Evolutionary conservation across 2,797 vertebrate genomes (phyloP), one percentile per base, ranked within the genome.

Genomic region (Silurus lanzhouensis): DNA sequence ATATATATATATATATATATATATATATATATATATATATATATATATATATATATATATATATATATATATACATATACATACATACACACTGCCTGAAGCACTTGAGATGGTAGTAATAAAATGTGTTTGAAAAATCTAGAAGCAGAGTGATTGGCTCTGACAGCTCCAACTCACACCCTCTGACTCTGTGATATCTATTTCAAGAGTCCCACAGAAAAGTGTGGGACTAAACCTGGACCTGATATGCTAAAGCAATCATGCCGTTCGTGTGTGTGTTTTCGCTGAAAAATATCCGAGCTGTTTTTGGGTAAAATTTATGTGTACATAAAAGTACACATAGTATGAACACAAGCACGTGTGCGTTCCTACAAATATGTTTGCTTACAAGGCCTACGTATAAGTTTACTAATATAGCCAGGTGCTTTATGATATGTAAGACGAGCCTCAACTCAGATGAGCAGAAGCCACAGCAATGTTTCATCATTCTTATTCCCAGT

Each of bases 191-290:
- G 87, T 89, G 90, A 91, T 92, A 92, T 93, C 92, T 93, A 90
- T 93, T 94, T 94, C 94, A 93, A 91, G 91, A 91, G 90, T 92
- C 89, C 90, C 80, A 86, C 83, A n/a, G 83, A 83, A 87, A 84
- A 88, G 88, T 89, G 90, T 90, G 87, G 88, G 90, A 86, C 91
- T 82, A 90, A 89, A 93, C 91, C 90, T 88, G 87, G 90, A 89
- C 80, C 79, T 91, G 90, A 93, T 90, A 93, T 94, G 93, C 91
- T 93, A 91, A 94, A 94, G 85, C 91, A 90, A 94, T 95, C 91
- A 94, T 89, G 85, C 38, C 83, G 70, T 79, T 81, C 61, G 64
- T 79, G 71, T 64, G 61, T 58, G 27, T 15, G 60, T 19, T 4
- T 66, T 61, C 27, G 63, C 78, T 55, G 78, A 48, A 20, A 52